These are phyloP conservation scores for Plecotus auritus DNA, from an alignment of 2,113 vertebrate genomes.

Conservation along the genomic window DNA sequence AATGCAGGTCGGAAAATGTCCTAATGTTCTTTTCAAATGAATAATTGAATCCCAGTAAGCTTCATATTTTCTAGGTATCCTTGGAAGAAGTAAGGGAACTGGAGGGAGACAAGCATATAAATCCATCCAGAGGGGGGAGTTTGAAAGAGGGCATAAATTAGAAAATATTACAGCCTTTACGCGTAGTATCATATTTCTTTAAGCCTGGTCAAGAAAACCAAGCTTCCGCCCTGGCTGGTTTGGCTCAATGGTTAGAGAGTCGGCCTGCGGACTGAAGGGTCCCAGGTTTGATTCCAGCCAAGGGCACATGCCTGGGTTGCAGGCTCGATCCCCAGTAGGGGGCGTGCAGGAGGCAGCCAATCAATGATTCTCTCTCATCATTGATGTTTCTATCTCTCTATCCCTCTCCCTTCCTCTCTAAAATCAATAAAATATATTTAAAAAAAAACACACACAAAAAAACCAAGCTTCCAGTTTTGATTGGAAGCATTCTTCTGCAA, in stretches of 20 bases:
- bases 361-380: too few relatives aligned
- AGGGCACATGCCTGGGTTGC: too few relatives aligned
- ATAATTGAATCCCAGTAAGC: not conserved
- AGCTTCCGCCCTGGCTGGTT: too few relatives aligned
- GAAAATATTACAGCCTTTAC: not conserved
- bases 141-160: not conserved
- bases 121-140: not conserved
- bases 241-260: too few relatives aligned
- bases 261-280: too few relatives aligned
- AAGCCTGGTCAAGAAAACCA: not conserved
- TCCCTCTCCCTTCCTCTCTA: too few relatives aligned
- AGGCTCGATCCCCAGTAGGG: too few relatives aligned
- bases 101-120: not conserved
- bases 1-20: not conserved
- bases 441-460: too few relatives aligned
- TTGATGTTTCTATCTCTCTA: too few relatives aligned
- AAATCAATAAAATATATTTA: too few relatives aligned
- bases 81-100: not conserved
- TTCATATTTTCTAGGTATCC: not conserved
- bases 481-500: not conserved
- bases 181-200: not conserved
- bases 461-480: not conserved
- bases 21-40: slow-evolving; percentile 28
- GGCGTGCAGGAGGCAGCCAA: too few relatives aligned
- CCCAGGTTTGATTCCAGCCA: too few relatives aligned